Evolutionary conservation across 2,797 vertebrate genomes (phyloP).

Genomic region (Hypotaenidia okinawae): DNA sequence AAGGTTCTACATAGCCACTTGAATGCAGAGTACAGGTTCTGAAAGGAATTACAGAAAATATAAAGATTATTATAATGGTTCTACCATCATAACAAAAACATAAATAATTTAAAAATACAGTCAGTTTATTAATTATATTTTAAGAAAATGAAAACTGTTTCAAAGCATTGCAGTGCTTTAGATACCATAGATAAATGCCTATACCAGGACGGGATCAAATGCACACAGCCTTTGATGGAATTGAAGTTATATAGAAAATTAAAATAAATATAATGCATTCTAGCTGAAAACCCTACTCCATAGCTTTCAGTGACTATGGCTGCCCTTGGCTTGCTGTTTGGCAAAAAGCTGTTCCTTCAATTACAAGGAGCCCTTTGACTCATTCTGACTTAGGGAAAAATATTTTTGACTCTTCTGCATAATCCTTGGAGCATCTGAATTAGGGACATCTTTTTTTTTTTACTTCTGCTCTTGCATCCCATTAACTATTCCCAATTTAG

Average conservation of each 20-base stretch:
- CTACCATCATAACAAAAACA: background rate
- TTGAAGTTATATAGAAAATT: background rate
- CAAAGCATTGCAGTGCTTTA: background rate
- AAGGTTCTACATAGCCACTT: background rate
- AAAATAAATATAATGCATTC: background rate
- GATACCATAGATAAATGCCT: background rate
- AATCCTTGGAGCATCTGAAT: background rate
- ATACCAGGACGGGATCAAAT: background rate
- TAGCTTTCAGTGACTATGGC: background rate
- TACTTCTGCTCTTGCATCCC: background rate
- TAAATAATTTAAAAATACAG: background rate
- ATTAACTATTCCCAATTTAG: background rate
- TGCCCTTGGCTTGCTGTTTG: background rate
- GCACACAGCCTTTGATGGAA: background rate
- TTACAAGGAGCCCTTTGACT: background rate
- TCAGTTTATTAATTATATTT: background rate
- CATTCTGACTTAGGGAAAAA: background rate
- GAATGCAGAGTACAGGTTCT: background rate
- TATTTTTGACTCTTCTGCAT: background rate
- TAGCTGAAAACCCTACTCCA: background rate
- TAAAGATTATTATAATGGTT: background rate
- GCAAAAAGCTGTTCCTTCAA: background rate
- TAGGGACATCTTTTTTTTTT: accelerated
- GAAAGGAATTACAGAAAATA: background rate
- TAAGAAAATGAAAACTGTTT: background rate